phyloP scores from a whole-genome alignment of 2,113 vertebrate species.

The Callorhinus ursinus region DNA sequence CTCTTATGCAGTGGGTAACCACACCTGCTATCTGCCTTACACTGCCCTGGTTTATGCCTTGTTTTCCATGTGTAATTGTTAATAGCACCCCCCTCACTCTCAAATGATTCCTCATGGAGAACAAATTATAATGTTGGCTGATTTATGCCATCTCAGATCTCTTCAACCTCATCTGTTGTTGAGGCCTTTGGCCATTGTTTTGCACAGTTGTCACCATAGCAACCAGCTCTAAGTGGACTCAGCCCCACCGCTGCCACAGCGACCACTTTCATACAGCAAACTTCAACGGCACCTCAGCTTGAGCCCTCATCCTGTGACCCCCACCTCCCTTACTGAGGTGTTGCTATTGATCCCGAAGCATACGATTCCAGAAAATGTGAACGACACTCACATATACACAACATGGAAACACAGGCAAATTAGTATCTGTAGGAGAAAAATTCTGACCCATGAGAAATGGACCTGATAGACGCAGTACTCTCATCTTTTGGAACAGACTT shows the following conservation, averaged over 20 bases:
- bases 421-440: neutral
- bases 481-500: neutral
- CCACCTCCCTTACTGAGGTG: neutral
- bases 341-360: neutral
- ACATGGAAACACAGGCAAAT: neutral
- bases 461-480: neutral
- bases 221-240: neutral
- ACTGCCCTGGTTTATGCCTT: neutral
- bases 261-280: neutral
- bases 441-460: neutral
- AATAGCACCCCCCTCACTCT: neutral
- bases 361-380: neutral
- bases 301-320: neutral
- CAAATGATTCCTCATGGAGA: neutral
- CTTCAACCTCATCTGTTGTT: neutral
- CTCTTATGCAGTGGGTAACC: neutral
- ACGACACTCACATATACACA: neutral
- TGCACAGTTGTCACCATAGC: neutral
- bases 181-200: neutral
- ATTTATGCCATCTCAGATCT: neutral
- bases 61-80: neutral
- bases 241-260: neutral
- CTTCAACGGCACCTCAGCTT: neutral
- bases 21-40: neutral
- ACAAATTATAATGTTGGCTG: neutral